phyloP scores from a whole-genome alignment of 2,113 vertebrate genomes.

The Chloroceryle aenea region DNA sequence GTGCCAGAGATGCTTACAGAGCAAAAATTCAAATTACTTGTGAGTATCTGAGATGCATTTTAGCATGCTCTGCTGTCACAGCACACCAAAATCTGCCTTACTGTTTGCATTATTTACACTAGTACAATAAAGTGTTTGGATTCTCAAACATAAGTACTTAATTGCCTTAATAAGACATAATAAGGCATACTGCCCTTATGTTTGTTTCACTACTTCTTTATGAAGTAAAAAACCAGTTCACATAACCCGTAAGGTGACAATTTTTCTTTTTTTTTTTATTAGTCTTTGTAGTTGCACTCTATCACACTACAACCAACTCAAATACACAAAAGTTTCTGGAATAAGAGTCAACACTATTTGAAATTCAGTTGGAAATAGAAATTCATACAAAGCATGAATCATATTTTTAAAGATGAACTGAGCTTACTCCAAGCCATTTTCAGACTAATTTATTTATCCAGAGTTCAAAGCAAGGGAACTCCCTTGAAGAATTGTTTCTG shows the following conservation, averaged over 20 bases:
- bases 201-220: not conserved
- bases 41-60: not conserved
- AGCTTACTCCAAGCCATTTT: not conserved
- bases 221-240: not conserved
- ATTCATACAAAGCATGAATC: not conserved
- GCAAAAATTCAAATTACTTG: not conserved
- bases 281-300: not conserved
- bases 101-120: not conserved
- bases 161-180: not conserved
- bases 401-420: not conserved
- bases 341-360: not conserved
- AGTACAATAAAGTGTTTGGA: not conserved
- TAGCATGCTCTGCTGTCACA: not conserved
- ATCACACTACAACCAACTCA: not conserved
- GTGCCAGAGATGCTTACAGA: not conserved
- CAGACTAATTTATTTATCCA: not conserved
- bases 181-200: not conserved
- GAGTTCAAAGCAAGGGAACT: not conserved
- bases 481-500: not conserved
- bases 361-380: not conserved
- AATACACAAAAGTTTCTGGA: not conserved
- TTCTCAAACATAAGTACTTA: not conserved
- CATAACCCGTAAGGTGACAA: rapidly evolving
- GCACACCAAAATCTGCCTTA: not conserved
- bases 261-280: too few species aligned